Evolutionary conservation across 2,113 vertebrate species (phyloP), one percentile per base, ranked within the genome.

Genomic region (Tauraco erythrolophus): DNA sequence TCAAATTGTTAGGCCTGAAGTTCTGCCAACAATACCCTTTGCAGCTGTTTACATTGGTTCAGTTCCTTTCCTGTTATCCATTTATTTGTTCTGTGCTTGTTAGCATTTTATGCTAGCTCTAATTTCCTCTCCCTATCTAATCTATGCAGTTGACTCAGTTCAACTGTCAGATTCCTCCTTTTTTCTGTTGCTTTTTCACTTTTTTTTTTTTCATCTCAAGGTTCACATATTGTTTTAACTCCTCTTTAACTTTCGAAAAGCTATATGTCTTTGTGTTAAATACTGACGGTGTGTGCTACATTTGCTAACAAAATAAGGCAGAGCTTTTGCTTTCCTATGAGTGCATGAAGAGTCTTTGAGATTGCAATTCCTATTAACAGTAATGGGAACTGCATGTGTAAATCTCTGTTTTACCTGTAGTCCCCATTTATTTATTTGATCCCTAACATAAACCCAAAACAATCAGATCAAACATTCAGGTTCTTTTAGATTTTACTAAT

Each of bases 111-210:
- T 95, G 69, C 76, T 84, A 92, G 75, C 94, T 96, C 84, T 97
- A 97, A 96, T 97, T 98, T 98, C 96, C 95, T 97, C 84, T 96
- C 68, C 91, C 79, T 98, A 82, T 97, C 70, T 97, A 97, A 97
- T 98, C 87, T 96, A 66, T 0, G 7, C 54, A 51, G 66, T 79
- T 94, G 75, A 95, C 76, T 97, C 91, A 60, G 64, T 94, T 97
- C 54, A 90, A 87, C 61, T 90, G 25, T 94, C 91, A 87, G 57
- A 88, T 64, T 79, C 39, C 66, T 80, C 48, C 10, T 64, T 74
- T 65, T 78, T 64, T 60, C 35, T 62, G 39, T 45, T 86, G 18
- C 37, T 51, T 84, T 65, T 88, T 39, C 18, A 57, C 11, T 51
- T 70, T 37, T 88, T 75, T n/a, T 88, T n/a, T 88, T 92, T 71